A percentile compares a stretch with the other conserved stretches of the same genome.
Evolutionary conservation across 2,888 invertebrate species (phyloP).

Genomic region (Eupithecia centaureata): DNA sequence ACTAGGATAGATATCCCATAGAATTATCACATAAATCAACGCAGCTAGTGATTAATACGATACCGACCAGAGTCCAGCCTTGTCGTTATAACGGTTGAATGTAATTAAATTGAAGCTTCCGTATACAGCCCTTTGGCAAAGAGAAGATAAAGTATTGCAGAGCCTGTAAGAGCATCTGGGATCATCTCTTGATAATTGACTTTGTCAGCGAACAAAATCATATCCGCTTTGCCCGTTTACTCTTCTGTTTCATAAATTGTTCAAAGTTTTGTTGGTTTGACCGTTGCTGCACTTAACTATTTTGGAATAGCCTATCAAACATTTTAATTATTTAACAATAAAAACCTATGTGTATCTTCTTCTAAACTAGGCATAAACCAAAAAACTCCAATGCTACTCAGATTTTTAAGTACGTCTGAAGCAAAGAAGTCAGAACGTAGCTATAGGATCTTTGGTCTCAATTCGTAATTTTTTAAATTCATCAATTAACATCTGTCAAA

Average conservation of each 20-base stretch:
- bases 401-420: too few species aligned
- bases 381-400: too few species aligned
- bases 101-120: slow-evolving; percentile 81
- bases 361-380: not conserved
- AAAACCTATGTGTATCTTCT: not conserved
- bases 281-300: not conserved
- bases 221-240: not conserved
- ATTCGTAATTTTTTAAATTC: too few species aligned
- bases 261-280: not conserved
- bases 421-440: too few species aligned
- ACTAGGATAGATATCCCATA: slow-evolving; percentile 64
- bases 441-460: too few species aligned
- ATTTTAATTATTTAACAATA: not conserved
- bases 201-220: not conserved
- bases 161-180: not conserved
- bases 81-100: slow-evolving; percentile 77
- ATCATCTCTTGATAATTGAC: not conserved
- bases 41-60: slow-evolving; percentile 75
- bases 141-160: slow-evolving; percentile 21
- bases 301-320: not conserved
- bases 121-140: slow-evolving; percentile 51
- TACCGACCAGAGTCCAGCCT: slow-evolving; percentile 62
- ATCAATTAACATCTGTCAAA: too few species aligned
- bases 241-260: not conserved
- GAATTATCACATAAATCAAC: slow-evolving; percentile 81